These are phyloP conservation scores for Lysiphlebus fabarum DNA, from an alignment of 1,140 invertebrate species.

Conservation along the genomic window DNA sequence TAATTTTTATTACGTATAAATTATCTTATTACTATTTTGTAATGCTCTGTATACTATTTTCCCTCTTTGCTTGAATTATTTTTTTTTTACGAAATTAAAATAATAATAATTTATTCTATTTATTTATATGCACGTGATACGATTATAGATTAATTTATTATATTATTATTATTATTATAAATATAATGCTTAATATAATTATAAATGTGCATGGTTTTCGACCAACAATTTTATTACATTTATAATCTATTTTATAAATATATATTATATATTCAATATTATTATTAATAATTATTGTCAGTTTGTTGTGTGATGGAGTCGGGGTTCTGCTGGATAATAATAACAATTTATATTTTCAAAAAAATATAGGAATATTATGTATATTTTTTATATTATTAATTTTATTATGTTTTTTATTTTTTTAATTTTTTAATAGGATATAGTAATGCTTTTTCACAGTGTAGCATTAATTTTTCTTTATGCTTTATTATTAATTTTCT, in stretches of 20 bases:
- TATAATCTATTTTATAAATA: too few species aligned
- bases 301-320: too few species aligned
- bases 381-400: conserved; percentile 6
- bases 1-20: conserved; percentile 42
- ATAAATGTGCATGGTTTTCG: too few species aligned
- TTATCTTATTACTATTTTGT: conserved; percentile 41
- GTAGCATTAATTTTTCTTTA: conserved; percentile 34
- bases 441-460: conserved; percentile 47
- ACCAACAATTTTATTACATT: too few species aligned
- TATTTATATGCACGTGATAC: too few species aligned
- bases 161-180: too few species aligned
- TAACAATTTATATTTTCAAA: too few species aligned
- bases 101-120: conserved; percentile 11
- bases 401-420: conserved; percentile 9
- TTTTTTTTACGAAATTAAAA: background rate
- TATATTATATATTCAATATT: too few species aligned
- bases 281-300: too few species aligned
- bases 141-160: too few species aligned
- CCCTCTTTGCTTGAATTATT: conserved; percentile 53
- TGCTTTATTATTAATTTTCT: conserved; percentile 29
- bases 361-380: background rate
- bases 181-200: too few species aligned
- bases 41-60: conserved; percentile 44
- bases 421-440: conserved; percentile 19
- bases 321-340: too few species aligned